Conservation (phyloP, 2,113 vertebrate genomes). For the Tyto alba region DNA sequence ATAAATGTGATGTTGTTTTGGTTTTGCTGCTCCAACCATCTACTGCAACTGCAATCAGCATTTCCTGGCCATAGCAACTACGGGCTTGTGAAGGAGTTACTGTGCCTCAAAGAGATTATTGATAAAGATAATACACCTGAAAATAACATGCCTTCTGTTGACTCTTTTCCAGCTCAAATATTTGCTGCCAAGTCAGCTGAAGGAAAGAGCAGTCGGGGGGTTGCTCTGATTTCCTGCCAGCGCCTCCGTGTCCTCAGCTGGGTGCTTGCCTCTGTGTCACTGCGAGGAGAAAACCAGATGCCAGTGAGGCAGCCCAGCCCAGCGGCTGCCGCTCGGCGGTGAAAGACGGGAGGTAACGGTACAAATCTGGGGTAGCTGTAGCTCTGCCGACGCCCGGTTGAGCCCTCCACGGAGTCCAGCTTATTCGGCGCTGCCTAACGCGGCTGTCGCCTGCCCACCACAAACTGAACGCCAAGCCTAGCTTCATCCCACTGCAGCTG, state of each 20-base stretch:
- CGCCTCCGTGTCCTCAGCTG: not conserved
- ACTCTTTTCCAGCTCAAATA: not conserved
- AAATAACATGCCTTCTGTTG: not conserved
- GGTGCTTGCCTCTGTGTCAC: not conserved
- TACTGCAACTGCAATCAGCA: not conserved
- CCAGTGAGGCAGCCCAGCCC: not conserved
- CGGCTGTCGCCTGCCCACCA: not conserved
- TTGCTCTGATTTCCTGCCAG: not conserved
- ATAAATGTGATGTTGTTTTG: not conserved
- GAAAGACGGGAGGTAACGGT: not conserved
- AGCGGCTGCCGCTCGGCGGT: fast-evolving
- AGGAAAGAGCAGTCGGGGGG: not conserved
- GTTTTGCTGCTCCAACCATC: not conserved
- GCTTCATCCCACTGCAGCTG: not conserved
- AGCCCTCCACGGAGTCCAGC: not conserved
- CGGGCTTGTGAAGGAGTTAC: not conserved
- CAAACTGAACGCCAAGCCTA: not conserved
- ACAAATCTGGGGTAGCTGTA: not conserved
- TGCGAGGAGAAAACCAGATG: not conserved
- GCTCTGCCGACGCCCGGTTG: not conserved
- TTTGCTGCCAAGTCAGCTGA: conserved; percentile 4
- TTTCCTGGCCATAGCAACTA: not conserved
- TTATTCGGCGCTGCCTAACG: not conserved
- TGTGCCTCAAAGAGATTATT: not conserved
- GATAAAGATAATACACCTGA: not conserved